Base-by-base conservation (phyloP, 2,888 invertebrate species). In the Heliconius charithonia region DNA sequence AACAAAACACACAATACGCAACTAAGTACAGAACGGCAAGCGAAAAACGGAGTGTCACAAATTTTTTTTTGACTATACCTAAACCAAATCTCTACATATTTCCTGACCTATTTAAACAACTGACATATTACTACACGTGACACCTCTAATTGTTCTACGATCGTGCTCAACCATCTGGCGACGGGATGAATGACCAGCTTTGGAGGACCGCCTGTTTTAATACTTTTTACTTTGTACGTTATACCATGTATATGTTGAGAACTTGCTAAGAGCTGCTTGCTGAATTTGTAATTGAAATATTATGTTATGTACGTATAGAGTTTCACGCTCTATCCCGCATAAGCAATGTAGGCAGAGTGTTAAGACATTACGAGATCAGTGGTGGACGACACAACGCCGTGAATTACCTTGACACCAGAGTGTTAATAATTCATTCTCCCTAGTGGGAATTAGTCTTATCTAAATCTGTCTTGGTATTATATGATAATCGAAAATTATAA, bases 131-230 rank as follows among this genome's bases (percentile, higher is more conserved):
- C 79, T 85, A 86, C 89, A 93, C 92, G 92, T 91, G 93, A 85
- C 91, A 82, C 76, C 83, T 92, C 90, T 91, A 89, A 86, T 80
- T 81, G 82, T 70, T 73, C 79, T 75, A 62, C 59, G 80, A 84
- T 83, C 93, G 92, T 93, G 93, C 84, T 86, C 86, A 83, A 87
- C 89, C 94, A 94, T 93, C 88, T 93, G 93, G 88, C 83, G 81
- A 69, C 86, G 93, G 91, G 93, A 93, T 94, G 93, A 94, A 93
- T 92, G 93, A 92, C 93, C 92, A 91, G 84, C 83, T 83, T 91
- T 92, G 88, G 92, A 90, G 85, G 85, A 87, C 82, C 85, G 86
- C 86, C 83, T 86, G 87, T 88, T 87, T 63, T 62, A 63, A 41
- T 74, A 41, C 63, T 63, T 74, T 63, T 74, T 74, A 69, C 69